Evolutionary conservation across 1,140 invertebrate genomes (phyloP).

Genomic region (Macrocentrus cingulum): DNA sequence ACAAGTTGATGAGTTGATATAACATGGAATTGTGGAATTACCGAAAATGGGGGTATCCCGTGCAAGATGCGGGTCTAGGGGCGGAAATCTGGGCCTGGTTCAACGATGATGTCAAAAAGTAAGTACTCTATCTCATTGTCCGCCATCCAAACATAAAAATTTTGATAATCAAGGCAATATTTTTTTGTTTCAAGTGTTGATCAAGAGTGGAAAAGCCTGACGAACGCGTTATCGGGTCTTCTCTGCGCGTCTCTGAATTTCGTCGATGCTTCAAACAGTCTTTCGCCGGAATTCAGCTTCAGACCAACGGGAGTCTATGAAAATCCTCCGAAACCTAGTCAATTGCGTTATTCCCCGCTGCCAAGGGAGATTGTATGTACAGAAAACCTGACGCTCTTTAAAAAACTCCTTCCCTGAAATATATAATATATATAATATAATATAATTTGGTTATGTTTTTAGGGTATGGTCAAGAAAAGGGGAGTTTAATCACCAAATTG

Average conservation of each 20-base stretch:
- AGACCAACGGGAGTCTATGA: constrained; percentile 72
- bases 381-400: constrained; percentile 98
- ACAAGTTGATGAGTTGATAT: too few relatives aligned
- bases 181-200: constrained; percentile 63
- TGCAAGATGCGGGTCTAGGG: constrained; percentile 84
- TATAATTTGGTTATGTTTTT: too few relatives aligned
- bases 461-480: constrained; percentile 80
- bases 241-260: constrained; percentile 97
- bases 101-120: constrained; percentile 57
- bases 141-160: too few relatives aligned
- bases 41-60: constrained; percentile 90
- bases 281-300: constrained; percentile 81
- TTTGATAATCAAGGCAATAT: too few relatives aligned
- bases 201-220: constrained; percentile 82
- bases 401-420: constrained; percentile 95
- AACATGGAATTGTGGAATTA: constrained; percentile 94
- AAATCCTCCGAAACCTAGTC: constrained; percentile 60
- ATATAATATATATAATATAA: too few relatives aligned
- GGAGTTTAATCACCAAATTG: constrained; percentile 80
- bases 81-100: constrained; percentile 95
- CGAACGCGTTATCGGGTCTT: constrained; percentile 87
- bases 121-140: constrained; percentile 13
- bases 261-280: constrained; percentile 85
- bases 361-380: constrained; percentile 97
- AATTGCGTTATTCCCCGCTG: constrained; percentile 81